Evolutionary conservation across 2,888 invertebrate species (phyloP).

Genomic region (Dicyrtoma fusca): DNA sequence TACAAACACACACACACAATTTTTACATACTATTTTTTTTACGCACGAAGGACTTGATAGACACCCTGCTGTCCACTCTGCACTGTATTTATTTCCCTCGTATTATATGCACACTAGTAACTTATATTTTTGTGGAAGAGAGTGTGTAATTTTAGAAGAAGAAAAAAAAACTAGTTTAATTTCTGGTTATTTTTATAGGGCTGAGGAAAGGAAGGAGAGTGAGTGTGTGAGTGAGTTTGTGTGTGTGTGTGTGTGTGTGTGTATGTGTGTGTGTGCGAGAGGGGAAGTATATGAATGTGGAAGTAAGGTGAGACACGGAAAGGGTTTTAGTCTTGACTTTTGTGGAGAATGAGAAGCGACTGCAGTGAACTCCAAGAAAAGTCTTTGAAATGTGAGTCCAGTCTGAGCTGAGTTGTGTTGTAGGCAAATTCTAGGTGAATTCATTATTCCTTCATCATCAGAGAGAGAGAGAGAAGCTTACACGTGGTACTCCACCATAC

Average conservation of each 20-base stretch:
- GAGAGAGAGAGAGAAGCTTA: conserved; percentile 34
- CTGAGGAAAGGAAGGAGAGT: conserved; percentile 1
- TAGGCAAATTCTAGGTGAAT: conserved; percentile 52
- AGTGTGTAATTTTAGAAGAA: no score
- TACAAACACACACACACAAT: no score
- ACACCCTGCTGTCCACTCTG: no score
- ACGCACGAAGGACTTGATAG: no score
- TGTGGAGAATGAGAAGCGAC: conserved; percentile 31
- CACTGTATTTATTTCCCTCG: no score
- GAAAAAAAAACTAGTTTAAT: neutral
- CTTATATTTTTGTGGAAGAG: neutral
- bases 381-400: conserved; percentile 17
- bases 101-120: neutral
- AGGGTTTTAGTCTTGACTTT: conserved; percentile 21
- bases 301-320: conserved; percentile 20
- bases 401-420: conserved; percentile 33
- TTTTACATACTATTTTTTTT: no score
- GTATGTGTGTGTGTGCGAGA: neutral
- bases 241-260: conserved; percentile 8
- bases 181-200: neutral
- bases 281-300: neutral
- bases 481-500: conserved; percentile 41
- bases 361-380: conserved; percentile 24
- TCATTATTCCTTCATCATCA: conserved; percentile 48
- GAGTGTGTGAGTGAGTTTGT: neutral